Percentiles rank a stretch among this genome's conserved stretches.
Evolutionary conservation across 2,797 vertebrate species (phyloP).

Genomic region (Syncerus caffer): DNA sequence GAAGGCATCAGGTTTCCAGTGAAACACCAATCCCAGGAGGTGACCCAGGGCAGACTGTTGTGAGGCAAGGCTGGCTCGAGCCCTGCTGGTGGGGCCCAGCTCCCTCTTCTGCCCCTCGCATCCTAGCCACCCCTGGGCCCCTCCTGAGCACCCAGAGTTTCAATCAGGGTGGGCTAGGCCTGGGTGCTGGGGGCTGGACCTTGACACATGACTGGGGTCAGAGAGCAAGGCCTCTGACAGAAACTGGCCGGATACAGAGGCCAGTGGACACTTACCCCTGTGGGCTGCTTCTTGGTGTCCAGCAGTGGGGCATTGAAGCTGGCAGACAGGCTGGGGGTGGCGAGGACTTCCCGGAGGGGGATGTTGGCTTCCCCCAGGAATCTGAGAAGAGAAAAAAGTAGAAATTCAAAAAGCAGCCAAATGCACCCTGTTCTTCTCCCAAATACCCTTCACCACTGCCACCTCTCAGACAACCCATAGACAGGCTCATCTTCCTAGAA

Average conservation of each 20-base stretch:
- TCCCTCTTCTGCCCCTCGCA: not conserved
- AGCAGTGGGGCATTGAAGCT: slow-evolving; percentile 89
- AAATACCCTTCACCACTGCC: not conserved
- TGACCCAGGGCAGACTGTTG: not conserved
- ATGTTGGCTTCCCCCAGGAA: slow-evolving; percentile 91
- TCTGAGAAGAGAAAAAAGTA: slow-evolving; percentile 73
- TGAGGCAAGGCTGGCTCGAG: not conserved
- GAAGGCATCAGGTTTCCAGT: not conserved
- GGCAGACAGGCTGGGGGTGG: slow-evolving; percentile 88
- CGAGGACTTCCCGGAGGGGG: slow-evolving; percentile 89
- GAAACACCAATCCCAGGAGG: not conserved
- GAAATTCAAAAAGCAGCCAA: not conserved
- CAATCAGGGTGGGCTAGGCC: not conserved
- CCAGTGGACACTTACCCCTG: slow-evolving; percentile 85
- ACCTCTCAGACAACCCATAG: not conserved
- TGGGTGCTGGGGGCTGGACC: not conserved
- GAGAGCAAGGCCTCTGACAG: not conserved
- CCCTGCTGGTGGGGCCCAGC: too few species aligned
- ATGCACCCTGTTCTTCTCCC: not conserved
- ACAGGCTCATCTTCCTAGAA: not conserved
- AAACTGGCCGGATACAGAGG: not conserved
- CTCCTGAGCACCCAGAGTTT: not conserved
- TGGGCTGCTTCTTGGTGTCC: slow-evolving; percentile 92
- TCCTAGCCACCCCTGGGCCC: not conserved
- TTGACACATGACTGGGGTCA: not conserved